Conservation (phyloP, 2,888 invertebrate genomes). For the Sarcophaga variegata region DNA sequence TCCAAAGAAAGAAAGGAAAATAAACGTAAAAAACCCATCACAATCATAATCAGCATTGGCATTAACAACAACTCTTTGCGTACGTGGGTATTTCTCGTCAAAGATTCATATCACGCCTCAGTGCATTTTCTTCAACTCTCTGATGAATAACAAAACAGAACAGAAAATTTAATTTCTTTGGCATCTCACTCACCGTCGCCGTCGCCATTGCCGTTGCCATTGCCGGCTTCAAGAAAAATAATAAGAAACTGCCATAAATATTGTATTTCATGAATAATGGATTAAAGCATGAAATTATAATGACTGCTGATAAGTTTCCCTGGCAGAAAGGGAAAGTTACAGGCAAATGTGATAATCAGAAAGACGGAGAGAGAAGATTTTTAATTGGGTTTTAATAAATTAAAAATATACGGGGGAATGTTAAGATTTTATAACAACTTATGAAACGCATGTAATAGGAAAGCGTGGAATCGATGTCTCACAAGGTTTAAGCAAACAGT, state of each 20-base stretch:
- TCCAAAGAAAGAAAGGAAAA: not conserved
- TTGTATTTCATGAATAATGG: slow-evolving; percentile 47
- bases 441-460: too few species aligned
- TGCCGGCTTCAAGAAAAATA: not conserved
- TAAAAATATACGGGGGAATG: not conserved
- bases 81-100: slow-evolving; percentile 30
- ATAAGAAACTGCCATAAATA: slow-evolving; percentile 30
- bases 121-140: slow-evolving; percentile 49
- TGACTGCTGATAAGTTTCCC: not conserved
- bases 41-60: not conserved
- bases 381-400: slow-evolving; percentile 28
- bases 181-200: not conserved
- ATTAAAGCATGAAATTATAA: slow-evolving; percentile 48
- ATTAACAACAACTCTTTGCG: not conserved
- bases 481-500: too few species aligned
- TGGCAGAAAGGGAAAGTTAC: slow-evolving; percentile 7
- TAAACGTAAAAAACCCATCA: not conserved
- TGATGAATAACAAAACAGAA: slow-evolving; percentile 55
- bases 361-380: not conserved
- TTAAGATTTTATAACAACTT: not conserved
- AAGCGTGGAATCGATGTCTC: too few species aligned
- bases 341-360: slow-evolving; percentile 36
- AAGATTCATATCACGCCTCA: slow-evolving; percentile 57
- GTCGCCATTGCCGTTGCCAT: not conserved
- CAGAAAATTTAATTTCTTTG: slow-evolving; percentile 49